Percentiles rank a stretch among this genome's conserved stretches.
These are phyloP conservation scores for Octodon degus DNA, from an alignment of 2,113 vertebrate genomes.

Conservation along the genomic window DNA sequence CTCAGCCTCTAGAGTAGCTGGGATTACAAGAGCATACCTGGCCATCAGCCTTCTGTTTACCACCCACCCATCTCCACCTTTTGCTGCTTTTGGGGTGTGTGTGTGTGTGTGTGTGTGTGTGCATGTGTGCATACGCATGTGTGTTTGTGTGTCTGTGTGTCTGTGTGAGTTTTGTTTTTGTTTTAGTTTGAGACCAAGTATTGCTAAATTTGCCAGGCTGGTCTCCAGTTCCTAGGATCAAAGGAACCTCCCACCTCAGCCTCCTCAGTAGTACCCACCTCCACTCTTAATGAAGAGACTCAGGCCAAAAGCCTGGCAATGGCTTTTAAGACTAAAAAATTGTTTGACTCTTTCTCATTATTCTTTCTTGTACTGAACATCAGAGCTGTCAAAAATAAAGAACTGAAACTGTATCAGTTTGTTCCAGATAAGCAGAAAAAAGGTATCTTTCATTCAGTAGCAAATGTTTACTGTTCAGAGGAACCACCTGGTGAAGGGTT, in stretches of 20 bases:
- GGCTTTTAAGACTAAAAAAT: neutral
- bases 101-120: neutral
- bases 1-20: neutral
- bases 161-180: neutral
- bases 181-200: neutral
- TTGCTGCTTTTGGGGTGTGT: neutral
- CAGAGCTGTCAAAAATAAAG: constrained; percentile 38
- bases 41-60: neutral
- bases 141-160: neutral
- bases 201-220: neutral
- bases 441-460: neutral
- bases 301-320: neutral
- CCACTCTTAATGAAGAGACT: neutral
- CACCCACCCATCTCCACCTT: neutral
- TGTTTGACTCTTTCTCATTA: neutral
- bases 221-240: neutral
- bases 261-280: neutral
- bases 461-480: neutral
- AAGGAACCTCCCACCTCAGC: neutral
- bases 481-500: neutral
- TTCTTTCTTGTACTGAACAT: constrained; percentile 14
- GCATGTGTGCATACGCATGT: neutral
- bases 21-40: neutral
- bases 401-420: neutral
- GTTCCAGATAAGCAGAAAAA: constrained; percentile 33